Percentiles rank a stretch among this genome's conserved stretches.
Conservation (phyloP, 1,140 invertebrate genomes). For the Lepidostoma basale region DNA sequence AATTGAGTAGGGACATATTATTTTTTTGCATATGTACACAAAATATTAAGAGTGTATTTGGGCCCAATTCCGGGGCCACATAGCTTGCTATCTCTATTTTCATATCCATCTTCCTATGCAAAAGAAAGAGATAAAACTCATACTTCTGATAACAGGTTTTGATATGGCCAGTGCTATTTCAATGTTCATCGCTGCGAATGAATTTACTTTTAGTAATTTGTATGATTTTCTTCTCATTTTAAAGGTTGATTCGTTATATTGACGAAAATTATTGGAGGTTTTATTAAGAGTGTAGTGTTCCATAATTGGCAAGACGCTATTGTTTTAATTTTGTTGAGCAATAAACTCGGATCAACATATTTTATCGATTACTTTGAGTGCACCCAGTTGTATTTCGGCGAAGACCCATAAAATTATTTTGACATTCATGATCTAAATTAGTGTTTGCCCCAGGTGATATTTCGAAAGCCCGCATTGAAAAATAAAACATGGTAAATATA, state of each 20-base stretch:
- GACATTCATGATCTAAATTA: slow-evolving; percentile 42
- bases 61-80: slow-evolving; percentile 35
- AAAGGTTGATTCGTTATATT: slow-evolving; percentile 34
- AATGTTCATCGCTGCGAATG: slow-evolving; percentile 40
- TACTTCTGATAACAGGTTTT: slow-evolving; percentile 40
- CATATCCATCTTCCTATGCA: neutral
- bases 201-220: slow-evolving; percentile 38
- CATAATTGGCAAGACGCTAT: slow-evolving; percentile 18
- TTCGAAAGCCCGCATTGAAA: slow-evolving; percentile 37
- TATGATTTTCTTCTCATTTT: slow-evolving; percentile 38
- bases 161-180: slow-evolving; percentile 38
- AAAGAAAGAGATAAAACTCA: slow-evolving; percentile 31
- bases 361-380: slow-evolving; percentile 42
- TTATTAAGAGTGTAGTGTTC: slow-evolving; percentile 30
- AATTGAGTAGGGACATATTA: neutral
- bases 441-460: slow-evolving; percentile 38
- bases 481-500: slow-evolving; percentile 41
- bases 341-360: slow-evolving; percentile 38
- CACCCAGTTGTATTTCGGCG: slow-evolving; percentile 40
- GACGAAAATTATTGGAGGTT: slow-evolving; percentile 28
- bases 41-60: slow-evolving; percentile 2
- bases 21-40: slow-evolving; percentile 1
- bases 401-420: slow-evolving; percentile 41
- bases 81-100: slow-evolving; percentile 32
- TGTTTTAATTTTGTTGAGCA: slow-evolving; percentile 34